Evolutionary conservation across 2,888 invertebrate species (phyloP), one percentile per base, ranked within the genome.

Genomic region (Latrodectus hesperus): DNA sequence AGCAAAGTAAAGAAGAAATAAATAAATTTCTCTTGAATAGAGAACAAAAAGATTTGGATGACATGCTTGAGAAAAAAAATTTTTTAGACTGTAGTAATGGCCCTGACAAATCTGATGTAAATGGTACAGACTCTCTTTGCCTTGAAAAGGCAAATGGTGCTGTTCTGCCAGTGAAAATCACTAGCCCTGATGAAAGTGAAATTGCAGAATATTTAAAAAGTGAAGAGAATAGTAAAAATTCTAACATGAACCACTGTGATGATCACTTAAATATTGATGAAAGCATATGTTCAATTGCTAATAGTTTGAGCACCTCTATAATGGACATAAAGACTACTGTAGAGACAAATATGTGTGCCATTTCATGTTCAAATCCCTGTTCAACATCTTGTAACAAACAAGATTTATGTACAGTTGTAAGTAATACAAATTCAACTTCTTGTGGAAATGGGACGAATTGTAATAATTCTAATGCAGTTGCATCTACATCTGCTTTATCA

Each of bases 31-130:
- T 88, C 17, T 68, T 83, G 67, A 74, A 82, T 26, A 81, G 72
- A 14, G 88, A 89, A 72, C 77, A 52, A 17, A 73, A 89, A 85
- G 89, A 84, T 73, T 55, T 89, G 65, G 81, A 88, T 78, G 88
- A 67, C 77, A 89, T 89, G 89, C 84, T 89, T 72, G 89, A 89
- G 75, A 89, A 89, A 75, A 89, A 82, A 74, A 85, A 76, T 70
- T 84, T 76, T 82, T 72, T 84, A 73, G 84, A 84, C 67, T 83
- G 88, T 60, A 85, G 76, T 77, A 87, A 79, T 82, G 82, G 76
- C 53, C 12, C 82, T 78, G 53, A 55, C 51, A 88, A 83, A 52
- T 22, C 79, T 11, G 83, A 88, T 51, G 65, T 88, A n/a, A 89
- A 89, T 82, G 88, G 84, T 52, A 67, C 78, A 52, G 89, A 89